These are phyloP conservation scores for Typhlichthys eigenmanni DNA, from an alignment of 2,797 vertebrate species.

Conservation along the genomic window DNA sequence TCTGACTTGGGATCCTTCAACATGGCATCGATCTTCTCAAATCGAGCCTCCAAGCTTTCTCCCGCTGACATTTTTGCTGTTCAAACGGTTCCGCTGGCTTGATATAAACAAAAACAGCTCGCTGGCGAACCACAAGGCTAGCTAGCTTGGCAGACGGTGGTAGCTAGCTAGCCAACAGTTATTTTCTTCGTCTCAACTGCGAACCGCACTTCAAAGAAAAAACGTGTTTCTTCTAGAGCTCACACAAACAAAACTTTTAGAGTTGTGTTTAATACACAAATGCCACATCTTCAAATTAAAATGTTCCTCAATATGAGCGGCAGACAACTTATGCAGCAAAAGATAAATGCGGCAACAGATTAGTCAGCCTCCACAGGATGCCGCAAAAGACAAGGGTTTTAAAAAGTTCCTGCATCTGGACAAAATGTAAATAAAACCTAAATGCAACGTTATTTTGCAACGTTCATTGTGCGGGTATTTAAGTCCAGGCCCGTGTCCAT, in stretches of 20 bases:
- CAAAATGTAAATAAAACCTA: slow-evolving; percentile 62
- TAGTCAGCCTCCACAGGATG: slow-evolving; percentile 76
- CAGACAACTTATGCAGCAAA: slow-evolving; percentile 59
- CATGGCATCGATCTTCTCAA: slow-evolving; percentile 96
- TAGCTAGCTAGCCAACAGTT: slow-evolving; percentile 72
- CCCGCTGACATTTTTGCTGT: slow-evolving; percentile 86
- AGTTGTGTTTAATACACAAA: slow-evolving; percentile 51
- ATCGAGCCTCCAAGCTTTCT: slow-evolving; percentile 90
- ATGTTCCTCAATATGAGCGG: slow-evolving; percentile 42
- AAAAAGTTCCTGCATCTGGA: slow-evolving; percentile 65
- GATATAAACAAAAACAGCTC: slow-evolving; percentile 59
- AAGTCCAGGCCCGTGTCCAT: slow-evolving; percentile 65
- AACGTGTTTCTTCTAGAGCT: slow-evolving; percentile 63
- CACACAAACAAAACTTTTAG: slow-evolving; percentile 57
- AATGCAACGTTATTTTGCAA: slow-evolving; percentile 34
- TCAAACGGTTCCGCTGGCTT: slow-evolving; percentile 48
- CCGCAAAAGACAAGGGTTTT: slow-evolving; percentile 69
- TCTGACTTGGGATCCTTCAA: slow-evolving; percentile 96
- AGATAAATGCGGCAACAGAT: slow-evolving; percentile 74
- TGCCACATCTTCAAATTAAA: slow-evolving; percentile 70
- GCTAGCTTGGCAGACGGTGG: slow-evolving; percentile 68
- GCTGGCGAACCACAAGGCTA: slow-evolving; percentile 58
- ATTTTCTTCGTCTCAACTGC: slow-evolving; percentile 71
- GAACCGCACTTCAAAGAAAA: slow-evolving; percentile 64
- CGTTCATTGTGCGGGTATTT: slow-evolving; percentile 32